Percentiles rank a stretch among this genome's conserved stretches.
Conservation (phyloP, 2,888 invertebrate genomes). For the Phoenoteleia sp. region DNA sequence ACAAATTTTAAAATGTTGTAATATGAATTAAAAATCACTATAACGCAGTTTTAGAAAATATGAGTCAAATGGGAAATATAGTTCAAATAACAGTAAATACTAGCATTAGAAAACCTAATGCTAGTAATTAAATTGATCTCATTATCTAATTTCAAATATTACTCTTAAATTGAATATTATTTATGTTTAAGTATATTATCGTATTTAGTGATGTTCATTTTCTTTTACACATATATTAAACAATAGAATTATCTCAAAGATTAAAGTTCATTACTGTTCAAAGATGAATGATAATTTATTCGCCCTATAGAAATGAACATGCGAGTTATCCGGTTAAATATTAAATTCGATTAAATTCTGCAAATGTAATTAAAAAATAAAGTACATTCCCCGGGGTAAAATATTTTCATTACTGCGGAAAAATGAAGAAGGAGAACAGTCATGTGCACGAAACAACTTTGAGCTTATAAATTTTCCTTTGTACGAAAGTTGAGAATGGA, state of each 20-base stretch:
- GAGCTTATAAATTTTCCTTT: conserved; percentile 23
- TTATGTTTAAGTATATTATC: no score
- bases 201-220: no score
- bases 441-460: conserved; percentile 4
- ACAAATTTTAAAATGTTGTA: no score
- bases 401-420: conserved; percentile 7
- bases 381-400: conserved; percentile 8
- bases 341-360: conserved; percentile 29
- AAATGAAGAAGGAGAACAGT: conserved; percentile 8
- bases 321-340: neutral
- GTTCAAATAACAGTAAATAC: no score
- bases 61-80: no score
- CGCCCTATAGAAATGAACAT: neutral
- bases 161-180: no score
- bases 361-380: conserved; percentile 30
- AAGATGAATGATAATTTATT: neutral
- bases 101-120: no score
- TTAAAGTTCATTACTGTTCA: neutral
- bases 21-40: no score
- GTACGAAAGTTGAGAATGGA: conserved; percentile 6
- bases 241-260: neutral
- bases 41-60: no score
- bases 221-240: no score
- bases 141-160: no score
- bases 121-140: no score